phyloP scores from a whole-genome alignment of 2,797 vertebrate genomes.

The Loris lydekkerianus region DNA sequence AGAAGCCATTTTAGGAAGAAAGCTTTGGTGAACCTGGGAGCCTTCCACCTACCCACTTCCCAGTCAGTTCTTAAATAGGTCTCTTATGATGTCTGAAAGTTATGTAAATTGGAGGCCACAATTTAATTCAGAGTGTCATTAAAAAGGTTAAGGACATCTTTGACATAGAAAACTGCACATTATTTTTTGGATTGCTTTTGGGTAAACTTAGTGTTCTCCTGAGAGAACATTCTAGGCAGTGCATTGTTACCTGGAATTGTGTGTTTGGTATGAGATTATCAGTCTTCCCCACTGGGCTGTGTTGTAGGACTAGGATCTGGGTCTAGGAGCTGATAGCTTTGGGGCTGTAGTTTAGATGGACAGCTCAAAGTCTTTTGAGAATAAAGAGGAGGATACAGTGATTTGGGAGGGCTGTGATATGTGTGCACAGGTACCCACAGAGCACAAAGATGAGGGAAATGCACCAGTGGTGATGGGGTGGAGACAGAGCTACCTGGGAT shows the following conservation, averaged over 20 bases:
- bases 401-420: background rate
- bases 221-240: background rate
- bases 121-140: conserved; percentile 37
- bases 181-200: background rate
- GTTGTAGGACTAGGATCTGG: background rate
- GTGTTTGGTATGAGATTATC: background rate
- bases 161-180: background rate
- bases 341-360: background rate
- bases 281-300: background rate
- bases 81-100: conserved; percentile 58
- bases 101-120: conserved; percentile 48
- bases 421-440: background rate
- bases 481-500: background rate
- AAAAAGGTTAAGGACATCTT: conserved; percentile 23
- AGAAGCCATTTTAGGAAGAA: background rate
- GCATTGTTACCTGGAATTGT: background rate
- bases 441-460: background rate
- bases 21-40: background rate
- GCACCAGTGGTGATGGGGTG: background rate
- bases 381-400: background rate
- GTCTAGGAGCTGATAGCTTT: background rate
- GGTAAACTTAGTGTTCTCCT: background rate
- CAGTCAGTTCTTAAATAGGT: background rate
- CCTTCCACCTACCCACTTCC: background rate
- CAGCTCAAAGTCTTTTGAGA: background rate